Evolutionary conservation across 2,797 vertebrate genomes (phyloP).

Genomic region (Dromococcyx pavoninus): DNA sequence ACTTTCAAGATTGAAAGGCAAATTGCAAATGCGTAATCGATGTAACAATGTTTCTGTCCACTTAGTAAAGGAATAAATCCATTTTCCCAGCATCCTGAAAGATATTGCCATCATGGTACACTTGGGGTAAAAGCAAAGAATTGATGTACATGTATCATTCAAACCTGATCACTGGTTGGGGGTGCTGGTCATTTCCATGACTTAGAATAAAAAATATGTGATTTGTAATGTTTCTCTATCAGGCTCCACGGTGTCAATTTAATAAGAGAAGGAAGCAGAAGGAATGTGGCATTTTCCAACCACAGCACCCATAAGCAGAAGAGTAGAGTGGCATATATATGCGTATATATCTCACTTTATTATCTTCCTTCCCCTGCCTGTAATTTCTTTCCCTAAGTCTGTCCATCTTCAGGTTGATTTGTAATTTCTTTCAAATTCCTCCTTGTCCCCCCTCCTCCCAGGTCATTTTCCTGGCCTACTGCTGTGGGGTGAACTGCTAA

Average conservation of each 20-base stretch:
- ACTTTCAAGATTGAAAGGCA: conserved; percentile 12
- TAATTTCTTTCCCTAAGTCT: not conserved
- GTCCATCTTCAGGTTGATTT: not conserved
- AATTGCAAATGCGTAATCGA: not conserved
- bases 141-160: not conserved
- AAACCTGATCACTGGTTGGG: not conserved
- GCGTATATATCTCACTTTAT: not conserved
- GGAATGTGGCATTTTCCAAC: not conserved
- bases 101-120: not conserved
- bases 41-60: not conserved
- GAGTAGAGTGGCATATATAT: not conserved
- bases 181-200: not conserved
- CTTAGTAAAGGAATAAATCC: conserved; percentile 9
- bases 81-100: not conserved
- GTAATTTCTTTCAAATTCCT: not conserved
- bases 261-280: not conserved
- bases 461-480: not conserved
- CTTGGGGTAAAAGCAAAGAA: not conserved
- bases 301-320: not conserved
- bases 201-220: not conserved
- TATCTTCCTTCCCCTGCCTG: not conserved
- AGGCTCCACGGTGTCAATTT: not conserved
- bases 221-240: not conserved
- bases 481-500: not conserved
- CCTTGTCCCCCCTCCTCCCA: not conserved